Base-by-base conservation (phyloP, 2,797 vertebrate species). In the Tympanoctomys barrerae region DNA sequence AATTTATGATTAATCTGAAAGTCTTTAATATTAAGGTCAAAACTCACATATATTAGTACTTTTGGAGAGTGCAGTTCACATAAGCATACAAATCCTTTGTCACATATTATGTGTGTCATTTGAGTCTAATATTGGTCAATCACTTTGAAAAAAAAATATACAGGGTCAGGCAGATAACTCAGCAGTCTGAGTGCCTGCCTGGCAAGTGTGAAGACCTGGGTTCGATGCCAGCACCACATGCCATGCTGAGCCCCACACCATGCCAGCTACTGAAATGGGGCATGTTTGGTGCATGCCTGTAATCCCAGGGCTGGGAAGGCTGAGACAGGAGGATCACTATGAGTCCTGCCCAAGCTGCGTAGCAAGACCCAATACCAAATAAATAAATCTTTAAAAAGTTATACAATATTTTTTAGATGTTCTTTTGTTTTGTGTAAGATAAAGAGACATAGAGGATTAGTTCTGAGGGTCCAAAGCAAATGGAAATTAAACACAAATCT, bases 81-180 rank as follows among this genome's bases (percentile, higher is more conserved):
- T 97, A 33, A 90, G 93, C 84, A 89, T 97, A 96, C 96, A n/a
- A 9, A 81, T 89, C 6, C 0, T 87, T 97, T 97, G 97, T 92
- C 2, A 10, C 13, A 36, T 85, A 82, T 87, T 94, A 94, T 94
- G 90, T 97, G 94, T 96, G 90, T 89, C 92, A 91, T 62, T 89
- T 79, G 89, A 91, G 80, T 89, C 91, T 94, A 84, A 94, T 73
- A 88, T 70, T 75, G 42, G 59, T 61, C 54, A 57, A 18, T 57
- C 14, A 57, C 14, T 57, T 57, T 57, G 39, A 39, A 57, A 57
- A 57, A 57, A 57, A 57, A 57, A 18, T 57, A 57, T 57, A 57
- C 54, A 57, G 16, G 54, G 54, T 18, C 14, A 57, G 16, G 54
- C 54, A 57, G 54, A 57, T 57, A 57, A 16, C 54, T 57, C 54